Base-by-base conservation (phyloP, 2,888 invertebrate genomes). In the Pardosa pseudoannulata region DNA sequence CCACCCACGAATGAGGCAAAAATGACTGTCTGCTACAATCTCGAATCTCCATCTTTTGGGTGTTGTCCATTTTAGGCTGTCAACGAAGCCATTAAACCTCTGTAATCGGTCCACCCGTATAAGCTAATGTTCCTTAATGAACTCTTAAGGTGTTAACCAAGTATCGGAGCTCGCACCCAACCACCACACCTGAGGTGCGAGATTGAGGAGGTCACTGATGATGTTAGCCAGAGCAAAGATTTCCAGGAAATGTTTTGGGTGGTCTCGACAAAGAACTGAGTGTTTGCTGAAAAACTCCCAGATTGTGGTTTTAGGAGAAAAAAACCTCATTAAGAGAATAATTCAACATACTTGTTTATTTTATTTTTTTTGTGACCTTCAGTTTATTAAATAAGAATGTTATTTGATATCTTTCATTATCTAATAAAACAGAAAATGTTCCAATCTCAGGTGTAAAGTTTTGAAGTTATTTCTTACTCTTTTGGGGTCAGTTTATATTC, bases 51-150 rank as follows among this genome's bases (percentile, higher is more conserved):
- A 76, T 78, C 76, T 68, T 41, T 41, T 46, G 79, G 79, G 79
- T 79, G 79, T 79, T 70, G 79, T 79, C 79, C 70, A 79, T 68
- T 79, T 71, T 46, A n/a, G 36, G 79, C 70, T 79, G 79, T 79
- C 79, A 79, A 70, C 79, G 50, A 79, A 79, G 70, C 70, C 79
- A 79, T 79, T 79, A 79, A 79, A 79, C 36, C 29, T 32, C 70
- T 28, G 70, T 79, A 79, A 79, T 79, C 70, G 79, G 56, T 62
- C 70, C 70, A 71, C 79, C 56, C 78, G 70, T 79, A n/a, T n/a
- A 70, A 79, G 70, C 36, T 79, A 79, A 79, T 79, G 79, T 79
- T 70, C 70, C 70, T 62, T 79, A 79, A 79, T 79, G 79, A 79
- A 79, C 62, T 62, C 29, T 70, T 62, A n/a, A 79, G 79, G 79